Percentiles rank a stretch among this genome's conserved stretches.
Conservation (phyloP, 1,140 invertebrate species). For the Cherax destructor region DNA sequence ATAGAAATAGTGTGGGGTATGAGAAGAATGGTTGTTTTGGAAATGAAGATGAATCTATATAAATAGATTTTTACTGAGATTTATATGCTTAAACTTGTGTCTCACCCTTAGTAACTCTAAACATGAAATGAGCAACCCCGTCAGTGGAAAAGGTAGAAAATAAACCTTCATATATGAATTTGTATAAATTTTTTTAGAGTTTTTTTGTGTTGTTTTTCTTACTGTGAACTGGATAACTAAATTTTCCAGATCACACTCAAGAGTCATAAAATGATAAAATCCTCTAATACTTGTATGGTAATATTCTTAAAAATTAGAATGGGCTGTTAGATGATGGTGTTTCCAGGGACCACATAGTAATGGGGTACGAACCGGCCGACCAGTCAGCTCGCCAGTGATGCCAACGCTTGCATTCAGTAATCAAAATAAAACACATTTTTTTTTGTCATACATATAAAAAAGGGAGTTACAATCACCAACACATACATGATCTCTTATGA, state of each 20-base stretch:
- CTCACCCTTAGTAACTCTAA: constrained; percentile 38
- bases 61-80: neutral
- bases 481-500: neutral
- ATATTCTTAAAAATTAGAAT: neutral
- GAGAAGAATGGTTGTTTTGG: neutral
- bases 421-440: neutral
- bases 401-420: neutral
- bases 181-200: neutral
- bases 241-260: neutral
- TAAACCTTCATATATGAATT: neutral
- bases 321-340: neutral
- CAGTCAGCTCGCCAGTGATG: neutral
- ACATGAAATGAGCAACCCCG: constrained; percentile 38
- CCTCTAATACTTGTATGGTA: neutral
- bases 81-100: neutral
- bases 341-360: neutral
- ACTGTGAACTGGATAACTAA: neutral
- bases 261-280: neutral
- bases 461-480: neutral
- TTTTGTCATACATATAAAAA: neutral
- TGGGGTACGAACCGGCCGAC: too few species aligned
- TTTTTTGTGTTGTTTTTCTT: neutral
- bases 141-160: constrained; percentile 26
- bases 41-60: neutral
- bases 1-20: constrained; percentile 15